phyloP scores from a whole-genome alignment of 2,888 invertebrate genomes.

The Maniola hyperantus region DNA sequence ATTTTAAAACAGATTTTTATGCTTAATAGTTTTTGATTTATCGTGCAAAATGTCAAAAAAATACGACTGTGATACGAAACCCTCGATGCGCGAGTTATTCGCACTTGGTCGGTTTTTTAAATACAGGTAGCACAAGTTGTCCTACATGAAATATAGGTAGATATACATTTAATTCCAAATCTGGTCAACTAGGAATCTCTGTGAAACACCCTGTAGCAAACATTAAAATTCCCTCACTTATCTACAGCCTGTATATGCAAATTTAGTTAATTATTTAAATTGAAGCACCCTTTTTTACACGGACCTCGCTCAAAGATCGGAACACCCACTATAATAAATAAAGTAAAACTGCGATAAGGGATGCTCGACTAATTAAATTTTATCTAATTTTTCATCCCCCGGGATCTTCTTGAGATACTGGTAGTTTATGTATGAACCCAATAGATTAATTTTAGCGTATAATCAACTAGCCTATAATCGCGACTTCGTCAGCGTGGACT shows the following conservation, averaged over 20 bases:
- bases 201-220: background rate
- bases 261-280: slow-evolving; percentile 33
- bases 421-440: background rate
- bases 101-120: too few species aligned
- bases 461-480: too few species aligned
- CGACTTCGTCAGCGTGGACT: too few species aligned
- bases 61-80: too few species aligned
- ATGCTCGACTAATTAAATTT: slow-evolving; percentile 24
- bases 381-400: slow-evolving; percentile 21
- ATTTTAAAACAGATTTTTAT: too few species aligned
- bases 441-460: background rate
- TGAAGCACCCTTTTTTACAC: slow-evolving; percentile 26
- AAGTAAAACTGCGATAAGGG: slow-evolving; percentile 17
- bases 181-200: too few species aligned
- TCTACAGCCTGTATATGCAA: slow-evolving; percentile 27
- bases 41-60: too few species aligned
- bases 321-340: slow-evolving; percentile 26
- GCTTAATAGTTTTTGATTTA: too few species aligned
- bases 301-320: slow-evolving; percentile 23
- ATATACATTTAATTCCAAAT: too few species aligned
- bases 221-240: slow-evolving; percentile 4
- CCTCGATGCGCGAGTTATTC: too few species aligned
- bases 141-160: too few species aligned
- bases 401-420: background rate
- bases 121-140: too few species aligned